A percentile compares a stretch with the other conserved stretches of the same genome.
Evolutionary conservation across 2,797 vertebrate species (phyloP).

Genomic region (Gymnopithys bicolor): DNA sequence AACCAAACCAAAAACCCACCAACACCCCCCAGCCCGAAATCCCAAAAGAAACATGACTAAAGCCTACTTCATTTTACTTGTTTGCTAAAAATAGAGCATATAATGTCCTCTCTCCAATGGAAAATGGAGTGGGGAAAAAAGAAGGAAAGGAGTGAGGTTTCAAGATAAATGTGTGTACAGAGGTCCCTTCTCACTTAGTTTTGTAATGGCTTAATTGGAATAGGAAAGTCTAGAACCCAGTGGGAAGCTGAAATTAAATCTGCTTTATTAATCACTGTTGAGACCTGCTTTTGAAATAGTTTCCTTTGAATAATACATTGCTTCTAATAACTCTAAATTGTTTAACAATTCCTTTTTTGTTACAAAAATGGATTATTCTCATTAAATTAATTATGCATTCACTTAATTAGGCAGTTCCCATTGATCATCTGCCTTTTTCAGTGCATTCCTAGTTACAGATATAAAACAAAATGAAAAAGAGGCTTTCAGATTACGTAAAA

Average conservation of each 20-base stretch:
- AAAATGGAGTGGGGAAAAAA: neutral
- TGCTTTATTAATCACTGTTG: constrained; percentile 39
- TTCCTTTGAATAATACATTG: constrained; percentile 58
- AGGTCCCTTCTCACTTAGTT: neutral
- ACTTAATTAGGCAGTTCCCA: constrained; percentile 35
- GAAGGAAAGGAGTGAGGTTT: neutral
- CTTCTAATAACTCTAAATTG: constrained; percentile 49
- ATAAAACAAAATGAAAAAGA: neutral
- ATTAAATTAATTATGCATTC: constrained; percentile 56
- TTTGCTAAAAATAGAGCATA: neutral
- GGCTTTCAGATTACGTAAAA: neutral
- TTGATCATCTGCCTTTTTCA: constrained; percentile 30
- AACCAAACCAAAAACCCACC: neutral
- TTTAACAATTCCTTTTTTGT: constrained; percentile 32
- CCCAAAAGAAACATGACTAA: neutral
- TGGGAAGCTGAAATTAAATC: constrained; percentile 25
- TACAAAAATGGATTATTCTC: constrained; percentile 56
- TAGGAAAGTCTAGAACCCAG: neutral
- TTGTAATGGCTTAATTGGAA: neutral
- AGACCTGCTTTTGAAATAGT: constrained; percentile 19
- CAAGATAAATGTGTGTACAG: neutral
- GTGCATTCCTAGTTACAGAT: neutral
- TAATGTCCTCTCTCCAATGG: neutral
- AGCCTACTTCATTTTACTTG: neutral
- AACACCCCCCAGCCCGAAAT: neutral